These are phyloP conservation scores for Apeira syringaria DNA, from an alignment of 2,888 invertebrate genomes.

Conservation along the genomic window DNA sequence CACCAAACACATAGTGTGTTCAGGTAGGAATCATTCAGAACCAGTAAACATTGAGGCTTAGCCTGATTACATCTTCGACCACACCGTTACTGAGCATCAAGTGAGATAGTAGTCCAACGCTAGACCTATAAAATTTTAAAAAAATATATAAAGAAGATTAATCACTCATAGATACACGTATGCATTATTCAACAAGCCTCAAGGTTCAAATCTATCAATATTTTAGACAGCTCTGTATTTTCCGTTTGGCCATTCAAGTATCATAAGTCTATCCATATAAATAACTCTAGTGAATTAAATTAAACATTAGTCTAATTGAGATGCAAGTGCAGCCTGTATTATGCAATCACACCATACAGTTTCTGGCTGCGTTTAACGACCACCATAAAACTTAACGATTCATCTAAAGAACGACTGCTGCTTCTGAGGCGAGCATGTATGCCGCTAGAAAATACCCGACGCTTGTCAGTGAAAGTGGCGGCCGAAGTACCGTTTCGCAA, in stretches of 20 bases:
- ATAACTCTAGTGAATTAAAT: slow-evolving; percentile 25
- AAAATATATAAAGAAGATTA: too few species aligned
- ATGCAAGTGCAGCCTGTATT: slow-evolving; percentile 36
- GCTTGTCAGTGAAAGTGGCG: slow-evolving; percentile 75
- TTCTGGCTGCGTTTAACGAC: slow-evolving; percentile 43
- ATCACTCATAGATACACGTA: background rate
- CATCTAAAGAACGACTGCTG: slow-evolving; percentile 37
- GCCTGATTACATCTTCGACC: too few species aligned
- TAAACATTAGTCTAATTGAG: slow-evolving; percentile 27
- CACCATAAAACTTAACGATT: slow-evolving; percentile 62
- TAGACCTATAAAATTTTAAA: too few species aligned
- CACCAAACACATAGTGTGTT: too few species aligned
- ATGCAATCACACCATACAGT: slow-evolving; percentile 44
- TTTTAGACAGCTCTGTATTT: background rate
- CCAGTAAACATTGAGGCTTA: too few species aligned
- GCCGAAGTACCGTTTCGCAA: slow-evolving; percentile 70
- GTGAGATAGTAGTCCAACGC: too few species aligned
- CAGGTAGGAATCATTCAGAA: too few species aligned
- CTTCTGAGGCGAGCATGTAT: slow-evolving; percentile 27
- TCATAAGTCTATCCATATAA: slow-evolving; percentile 15
- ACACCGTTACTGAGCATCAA: too few species aligned
- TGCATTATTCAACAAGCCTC: slow-evolving; percentile 7
- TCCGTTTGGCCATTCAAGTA: background rate
- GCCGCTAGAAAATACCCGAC: slow-evolving; percentile 65
- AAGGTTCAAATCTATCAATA: slow-evolving; percentile 5